A percentile compares a stretch with the other conserved stretches of the same genome.
Conservation (phyloP, 2,888 invertebrate species). For the Holacanthella duospinosa region DNA sequence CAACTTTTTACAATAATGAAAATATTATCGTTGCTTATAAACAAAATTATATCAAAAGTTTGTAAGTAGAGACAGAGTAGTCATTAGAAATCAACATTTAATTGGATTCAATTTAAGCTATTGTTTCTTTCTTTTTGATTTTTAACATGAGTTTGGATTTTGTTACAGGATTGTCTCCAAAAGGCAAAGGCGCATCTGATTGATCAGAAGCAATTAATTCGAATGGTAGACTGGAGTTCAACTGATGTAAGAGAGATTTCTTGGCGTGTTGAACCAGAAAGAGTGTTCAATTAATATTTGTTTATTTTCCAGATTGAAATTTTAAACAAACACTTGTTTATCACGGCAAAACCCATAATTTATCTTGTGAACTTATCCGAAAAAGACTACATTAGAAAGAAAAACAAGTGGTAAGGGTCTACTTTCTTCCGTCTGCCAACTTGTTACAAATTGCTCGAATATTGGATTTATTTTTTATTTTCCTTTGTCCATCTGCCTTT, state of each 20-base stretch:
- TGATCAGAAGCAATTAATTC: constrained; percentile 83
- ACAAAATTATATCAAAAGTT: too few species aligned
- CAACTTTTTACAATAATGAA: too few species aligned
- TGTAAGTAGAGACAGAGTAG: too few species aligned
- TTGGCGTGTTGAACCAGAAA: too few species aligned
- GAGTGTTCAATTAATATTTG: too few species aligned
- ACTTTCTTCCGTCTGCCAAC: not conserved
- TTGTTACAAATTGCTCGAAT: constrained; percentile 5
- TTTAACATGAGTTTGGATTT: too few species aligned
- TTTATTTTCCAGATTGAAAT: constrained; percentile 70
- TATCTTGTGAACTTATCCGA: constrained; percentile 95
- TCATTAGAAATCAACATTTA: too few species aligned
- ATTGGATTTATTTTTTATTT: constrained; percentile 1
- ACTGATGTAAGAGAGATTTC: constrained; percentile 64
- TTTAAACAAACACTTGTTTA: constrained; percentile 87
- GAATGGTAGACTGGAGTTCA: constrained; percentile 85
- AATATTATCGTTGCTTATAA: too few species aligned
- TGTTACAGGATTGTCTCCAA: constrained; percentile 71
- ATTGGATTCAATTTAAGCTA: not conserved
- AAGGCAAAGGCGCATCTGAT: constrained; percentile 73
- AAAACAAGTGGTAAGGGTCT: constrained; percentile 90
- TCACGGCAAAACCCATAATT: constrained; percentile 94
- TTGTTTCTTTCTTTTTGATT: not conserved
- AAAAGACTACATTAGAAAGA: constrained; percentile 95
- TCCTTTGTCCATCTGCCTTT: not conserved